A percentile compares a stretch with the other conserved stretches of the same genome.
Conservation (phyloP, 1,140 invertebrate species). For the Euborellia annulipes region DNA sequence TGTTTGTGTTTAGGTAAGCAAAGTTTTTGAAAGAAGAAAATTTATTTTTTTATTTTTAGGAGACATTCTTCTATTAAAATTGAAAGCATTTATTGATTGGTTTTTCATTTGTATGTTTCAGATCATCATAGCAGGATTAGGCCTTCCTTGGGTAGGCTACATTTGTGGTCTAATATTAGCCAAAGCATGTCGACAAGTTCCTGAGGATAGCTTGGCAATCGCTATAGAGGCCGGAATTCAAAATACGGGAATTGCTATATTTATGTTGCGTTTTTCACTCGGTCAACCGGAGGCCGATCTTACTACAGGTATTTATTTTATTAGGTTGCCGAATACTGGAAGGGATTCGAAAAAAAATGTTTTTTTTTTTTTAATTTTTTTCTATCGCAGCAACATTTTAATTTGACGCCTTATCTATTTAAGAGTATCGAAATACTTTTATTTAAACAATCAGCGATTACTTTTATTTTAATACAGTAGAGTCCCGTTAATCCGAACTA, state of each 20-base stretch:
- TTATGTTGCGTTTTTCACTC: conserved; percentile 55
- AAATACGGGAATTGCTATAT: conserved; percentile 85
- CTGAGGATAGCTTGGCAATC: conserved; percentile 62
- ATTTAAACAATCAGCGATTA: too few species aligned
- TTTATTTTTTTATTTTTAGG: not conserved
- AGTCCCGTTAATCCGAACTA: too few species aligned
- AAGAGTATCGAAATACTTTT: too few species aligned
- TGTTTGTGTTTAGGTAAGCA: too few species aligned
- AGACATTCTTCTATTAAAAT: conserved; percentile 17
- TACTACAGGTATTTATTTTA: conserved; percentile 69
- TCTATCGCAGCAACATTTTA: too few species aligned
- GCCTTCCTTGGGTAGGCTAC: conserved; percentile 80
- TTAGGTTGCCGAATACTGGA: too few species aligned
- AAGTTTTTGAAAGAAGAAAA: too few species aligned
- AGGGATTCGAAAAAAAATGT: too few species aligned
- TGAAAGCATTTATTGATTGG: conserved; percentile 29
- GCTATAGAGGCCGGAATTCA: conserved; percentile 88
- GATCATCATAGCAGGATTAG: conserved; percentile 67
- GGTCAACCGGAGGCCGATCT: conserved; percentile 58
- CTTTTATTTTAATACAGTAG: too few species aligned
- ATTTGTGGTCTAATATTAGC: conserved; percentile 48
- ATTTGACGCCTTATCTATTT: too few species aligned
- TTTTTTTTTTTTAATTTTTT: too few species aligned
- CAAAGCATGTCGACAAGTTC: conserved; percentile 38
- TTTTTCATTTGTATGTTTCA: conserved; percentile 27